Evolutionary conservation across 2,888 invertebrate genomes (phyloP).

Genomic region (Blastobasis adustella): DNA sequence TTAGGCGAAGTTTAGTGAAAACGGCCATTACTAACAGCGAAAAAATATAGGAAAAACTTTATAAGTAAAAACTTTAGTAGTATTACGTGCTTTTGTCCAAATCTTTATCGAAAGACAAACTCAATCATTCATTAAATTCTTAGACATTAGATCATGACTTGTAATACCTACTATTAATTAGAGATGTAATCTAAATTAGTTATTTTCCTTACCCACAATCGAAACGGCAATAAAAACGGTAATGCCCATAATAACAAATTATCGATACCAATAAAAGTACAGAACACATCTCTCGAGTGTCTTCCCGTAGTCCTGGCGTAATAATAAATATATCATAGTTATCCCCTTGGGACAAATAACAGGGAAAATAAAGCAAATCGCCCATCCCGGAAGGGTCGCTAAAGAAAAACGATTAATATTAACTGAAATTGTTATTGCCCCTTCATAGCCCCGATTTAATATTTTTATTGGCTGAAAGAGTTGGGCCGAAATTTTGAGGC

Average conservation of each 20-base stretch:
- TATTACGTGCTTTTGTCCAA: no score
- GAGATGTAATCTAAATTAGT: no score
- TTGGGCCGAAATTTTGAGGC: conserved; percentile 17
- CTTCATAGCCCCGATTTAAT: conserved; percentile 61
- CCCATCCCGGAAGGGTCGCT: conserved; percentile 58
- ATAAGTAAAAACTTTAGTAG: no score
- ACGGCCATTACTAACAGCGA: no score
- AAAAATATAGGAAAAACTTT: no score
- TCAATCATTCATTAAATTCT: no score
- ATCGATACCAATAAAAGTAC: conserved; percentile 34
- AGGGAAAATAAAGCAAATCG: conserved; percentile 71
- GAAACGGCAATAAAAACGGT: neutral
- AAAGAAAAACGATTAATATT: conserved; percentile 75
- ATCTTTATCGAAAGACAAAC: no score
- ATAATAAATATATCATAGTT: conserved; percentile 73
- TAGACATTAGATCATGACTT: no score
- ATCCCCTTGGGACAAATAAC: conserved; percentile 61
- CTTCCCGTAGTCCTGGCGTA: conserved; percentile 55
- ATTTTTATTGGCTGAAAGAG: conserved; percentile 68
- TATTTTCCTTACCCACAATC: neutral
- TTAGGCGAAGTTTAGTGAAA: no score
- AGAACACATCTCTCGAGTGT: conserved; percentile 63
- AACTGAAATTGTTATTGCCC: conserved; percentile 69
- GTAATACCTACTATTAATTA: no score
- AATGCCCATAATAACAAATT: conserved; percentile 30